phyloP scores from a whole-genome alignment of 2,113 vertebrate species.

The Myotis davidii region DNA sequence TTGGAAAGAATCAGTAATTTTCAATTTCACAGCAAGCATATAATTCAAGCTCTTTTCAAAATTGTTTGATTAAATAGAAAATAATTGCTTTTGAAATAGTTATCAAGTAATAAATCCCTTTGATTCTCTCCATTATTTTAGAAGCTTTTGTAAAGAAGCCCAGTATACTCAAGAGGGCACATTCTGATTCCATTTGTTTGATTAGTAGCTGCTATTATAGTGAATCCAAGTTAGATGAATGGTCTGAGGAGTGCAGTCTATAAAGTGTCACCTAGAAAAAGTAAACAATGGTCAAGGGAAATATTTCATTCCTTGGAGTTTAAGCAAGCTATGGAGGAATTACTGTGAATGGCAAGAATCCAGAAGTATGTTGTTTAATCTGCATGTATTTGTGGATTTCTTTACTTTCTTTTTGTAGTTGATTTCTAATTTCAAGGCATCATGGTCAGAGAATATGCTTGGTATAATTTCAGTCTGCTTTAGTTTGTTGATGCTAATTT shows the following conservation, averaged over 20 bases:
- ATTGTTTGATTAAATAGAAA: conserved; percentile 61
- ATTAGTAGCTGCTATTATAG: not conserved
- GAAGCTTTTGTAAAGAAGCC: not conserved
- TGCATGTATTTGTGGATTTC: too few species aligned
- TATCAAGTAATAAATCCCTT: not conserved
- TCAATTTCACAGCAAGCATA: conserved; percentile 11
- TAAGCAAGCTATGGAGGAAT: not conserved
- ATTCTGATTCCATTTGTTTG: not conserved
- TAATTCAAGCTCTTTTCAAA: conserved; percentile 46
- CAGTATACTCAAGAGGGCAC: not conserved
- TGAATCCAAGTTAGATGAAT: not conserved
- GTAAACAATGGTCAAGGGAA: not conserved
- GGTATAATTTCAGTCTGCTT: too few species aligned
- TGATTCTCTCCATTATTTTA: conserved; percentile 25
- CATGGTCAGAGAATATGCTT: too few species aligned
- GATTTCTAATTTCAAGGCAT: too few species aligned
- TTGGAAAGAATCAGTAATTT: conserved; percentile 18
- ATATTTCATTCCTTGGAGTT: not conserved
- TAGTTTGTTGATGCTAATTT: too few species aligned
- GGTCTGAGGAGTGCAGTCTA: not conserved
- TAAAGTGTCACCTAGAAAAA: not conserved
- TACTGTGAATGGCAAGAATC: not conserved
- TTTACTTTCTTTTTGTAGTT: too few species aligned
- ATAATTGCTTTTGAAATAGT: conserved; percentile 33
- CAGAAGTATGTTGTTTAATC: not conserved